Conservation (phyloP, 2,888 invertebrate species). For the Rhodophaea formosa region DNA sequence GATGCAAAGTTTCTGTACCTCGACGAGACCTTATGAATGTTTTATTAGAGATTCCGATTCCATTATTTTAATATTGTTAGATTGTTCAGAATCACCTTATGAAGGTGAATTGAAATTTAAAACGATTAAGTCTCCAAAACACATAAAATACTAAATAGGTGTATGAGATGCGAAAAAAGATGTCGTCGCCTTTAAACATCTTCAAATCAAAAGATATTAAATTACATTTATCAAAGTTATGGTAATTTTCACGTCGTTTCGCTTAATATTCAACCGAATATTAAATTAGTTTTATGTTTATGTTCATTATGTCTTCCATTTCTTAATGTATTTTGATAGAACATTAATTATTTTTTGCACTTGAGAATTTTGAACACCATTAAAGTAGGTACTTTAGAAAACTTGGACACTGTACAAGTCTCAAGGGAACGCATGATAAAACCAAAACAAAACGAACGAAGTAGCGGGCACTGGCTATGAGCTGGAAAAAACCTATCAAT, state of each 20-base stretch:
- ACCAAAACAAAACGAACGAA: too few relatives aligned
- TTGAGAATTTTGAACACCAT: neutral
- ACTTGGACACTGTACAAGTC: too few relatives aligned
- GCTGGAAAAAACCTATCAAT: too few relatives aligned
- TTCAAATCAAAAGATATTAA: too few relatives aligned
- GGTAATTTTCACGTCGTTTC: neutral
- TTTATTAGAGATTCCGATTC: too few relatives aligned
- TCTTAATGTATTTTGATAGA: neutral
- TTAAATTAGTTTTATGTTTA: slow-evolving; percentile 1
- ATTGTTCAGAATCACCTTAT: too few relatives aligned
- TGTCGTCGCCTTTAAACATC: neutral
- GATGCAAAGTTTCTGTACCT: too few relatives aligned
- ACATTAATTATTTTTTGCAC: neutral
- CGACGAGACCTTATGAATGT: too few relatives aligned
- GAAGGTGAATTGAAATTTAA: neutral
- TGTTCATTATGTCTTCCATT: neutral
- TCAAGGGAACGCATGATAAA: too few relatives aligned
- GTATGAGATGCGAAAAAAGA: neutral
- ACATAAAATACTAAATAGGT: neutral
- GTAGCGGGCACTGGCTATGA: too few relatives aligned
- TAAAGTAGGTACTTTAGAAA: slow-evolving; percentile 20
- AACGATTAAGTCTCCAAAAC: neutral
- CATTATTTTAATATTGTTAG: too few relatives aligned
- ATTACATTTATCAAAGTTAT: neutral
- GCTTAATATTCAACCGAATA: neutral